These are phyloP conservation scores for Temnopleurus reevesii DNA, from an alignment of 53 echinoderm and acorn worm species.

Conservation along the genomic window DNA sequence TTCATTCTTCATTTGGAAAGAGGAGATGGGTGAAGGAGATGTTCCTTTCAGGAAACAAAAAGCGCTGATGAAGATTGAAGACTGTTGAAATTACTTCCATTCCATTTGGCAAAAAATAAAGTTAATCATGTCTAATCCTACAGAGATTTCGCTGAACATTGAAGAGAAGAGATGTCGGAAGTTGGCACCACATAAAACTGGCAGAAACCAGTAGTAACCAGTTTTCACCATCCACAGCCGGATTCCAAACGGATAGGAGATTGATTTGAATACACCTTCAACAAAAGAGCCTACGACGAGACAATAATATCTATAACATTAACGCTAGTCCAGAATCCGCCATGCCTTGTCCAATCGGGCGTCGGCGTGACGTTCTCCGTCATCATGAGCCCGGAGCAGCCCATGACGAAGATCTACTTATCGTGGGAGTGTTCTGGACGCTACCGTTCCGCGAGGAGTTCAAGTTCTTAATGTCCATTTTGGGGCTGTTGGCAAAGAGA, in stretches of 20 bases:
- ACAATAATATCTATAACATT: background rate
- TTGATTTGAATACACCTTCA: background rate
- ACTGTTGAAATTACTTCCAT: background rate
- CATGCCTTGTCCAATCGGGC: background rate
- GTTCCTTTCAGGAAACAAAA: background rate
- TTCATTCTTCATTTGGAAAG: no score
- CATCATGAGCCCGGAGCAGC: background rate
- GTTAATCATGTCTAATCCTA: background rate
- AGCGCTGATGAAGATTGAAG: background rate
- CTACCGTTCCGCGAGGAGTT: constrained; percentile 33
- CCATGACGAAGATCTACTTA: constrained; percentile 53
- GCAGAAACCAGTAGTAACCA: background rate
- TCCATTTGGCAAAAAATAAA: background rate
- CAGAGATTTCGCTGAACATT: background rate
- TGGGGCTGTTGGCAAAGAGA: constrained; percentile 81
- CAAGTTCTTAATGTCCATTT: constrained; percentile 66
- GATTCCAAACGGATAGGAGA: background rate
- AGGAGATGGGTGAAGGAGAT: background rate
- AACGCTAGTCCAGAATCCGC: background rate
- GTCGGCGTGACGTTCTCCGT: background rate
- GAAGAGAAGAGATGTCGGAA: no score
- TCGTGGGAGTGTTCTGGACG: constrained; percentile 35
- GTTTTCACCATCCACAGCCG: background rate
- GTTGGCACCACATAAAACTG: background rate
- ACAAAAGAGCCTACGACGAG: background rate